Evolutionary conservation across 2,797 vertebrate genomes (phyloP).

Genomic region (Hippopotamyrus pictus): DNA sequence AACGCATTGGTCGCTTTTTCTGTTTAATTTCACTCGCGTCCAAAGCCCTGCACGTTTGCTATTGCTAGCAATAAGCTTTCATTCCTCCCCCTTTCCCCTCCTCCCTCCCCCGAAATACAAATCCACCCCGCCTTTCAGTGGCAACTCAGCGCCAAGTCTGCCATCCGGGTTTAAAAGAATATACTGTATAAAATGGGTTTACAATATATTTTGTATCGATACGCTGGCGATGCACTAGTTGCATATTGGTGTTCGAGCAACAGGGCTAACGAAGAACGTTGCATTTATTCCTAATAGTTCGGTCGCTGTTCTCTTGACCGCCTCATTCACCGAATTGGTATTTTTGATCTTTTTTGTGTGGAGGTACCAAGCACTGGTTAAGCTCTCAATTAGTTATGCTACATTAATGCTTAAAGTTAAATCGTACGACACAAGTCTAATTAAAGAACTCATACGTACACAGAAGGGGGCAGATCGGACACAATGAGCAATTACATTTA

Average conservation of each 20-base stretch:
- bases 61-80: constrained; percentile 50
- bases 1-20: constrained; percentile 30
- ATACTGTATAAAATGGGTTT: neutral
- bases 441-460: neutral
- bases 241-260: neutral
- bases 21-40: constrained; percentile 41
- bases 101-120: constrained; percentile 25
- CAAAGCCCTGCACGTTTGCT: constrained; percentile 51
- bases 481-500: neutral
- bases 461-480: neutral
- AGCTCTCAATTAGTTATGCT: neutral
- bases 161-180: constrained; percentile 20
- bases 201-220: neutral
- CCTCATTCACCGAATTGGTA: neutral
- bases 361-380: neutral
- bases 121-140: constrained; percentile 28
- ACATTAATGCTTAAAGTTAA: neutral
- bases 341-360: neutral
- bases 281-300: neutral
- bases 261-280: neutral
- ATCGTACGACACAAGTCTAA: neutral
- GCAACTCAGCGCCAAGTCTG: constrained; percentile 27
- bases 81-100: constrained; percentile 31
- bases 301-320: neutral
- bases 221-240: neutral